A percentile compares a stretch with the other conserved stretches of the same genome.
phyloP scores from a whole-genome alignment of 2,888 invertebrate species.

The Helleia helle region DNA sequence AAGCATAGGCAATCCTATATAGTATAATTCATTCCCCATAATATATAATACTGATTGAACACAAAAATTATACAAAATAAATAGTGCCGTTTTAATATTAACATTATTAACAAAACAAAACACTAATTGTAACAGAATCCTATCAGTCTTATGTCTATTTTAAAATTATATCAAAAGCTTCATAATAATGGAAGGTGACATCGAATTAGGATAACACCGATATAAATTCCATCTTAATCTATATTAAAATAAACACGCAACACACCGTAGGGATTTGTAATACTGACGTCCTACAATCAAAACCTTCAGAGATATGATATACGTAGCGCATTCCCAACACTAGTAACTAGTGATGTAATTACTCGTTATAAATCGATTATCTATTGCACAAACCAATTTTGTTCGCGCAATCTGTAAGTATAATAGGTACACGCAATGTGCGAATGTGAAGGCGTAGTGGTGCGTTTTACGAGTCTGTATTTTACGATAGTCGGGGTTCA shows the following conservation, averaged over 20 bases:
- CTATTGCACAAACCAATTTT: background rate
- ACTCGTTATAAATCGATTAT: background rate
- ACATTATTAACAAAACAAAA: conserved; percentile 22
- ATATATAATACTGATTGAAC: conserved; percentile 21
- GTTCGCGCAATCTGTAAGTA: background rate
- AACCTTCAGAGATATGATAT: conserved; percentile 63
- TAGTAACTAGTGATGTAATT: conserved; percentile 6
- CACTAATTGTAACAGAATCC: conserved; percentile 34
- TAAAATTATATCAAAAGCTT: conserved; percentile 32
- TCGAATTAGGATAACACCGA: conserved; percentile 39
- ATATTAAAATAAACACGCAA: conserved; percentile 46
- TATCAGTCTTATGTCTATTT: conserved; percentile 69
- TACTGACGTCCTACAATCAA: conserved; percentile 58
- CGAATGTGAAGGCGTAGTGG: too few relatives aligned
- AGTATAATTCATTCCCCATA: conserved; percentile 14
- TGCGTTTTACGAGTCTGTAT: background rate
- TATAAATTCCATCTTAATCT: conserved; percentile 46
- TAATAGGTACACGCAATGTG: background rate
- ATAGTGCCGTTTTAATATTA: conserved; percentile 46
- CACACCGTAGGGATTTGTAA: conserved; percentile 62
- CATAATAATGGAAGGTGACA: conserved; percentile 22
- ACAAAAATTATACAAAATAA: conserved; percentile 35
- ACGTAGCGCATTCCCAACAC: conserved; percentile 21
- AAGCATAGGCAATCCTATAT: conserved; percentile 2
- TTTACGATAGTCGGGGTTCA: background rate